Percentiles rank a stretch among this genome's conserved stretches.
phyloP scores from a whole-genome alignment of 2,113 vertebrate species.

The Pelobates fuscus region DNA sequence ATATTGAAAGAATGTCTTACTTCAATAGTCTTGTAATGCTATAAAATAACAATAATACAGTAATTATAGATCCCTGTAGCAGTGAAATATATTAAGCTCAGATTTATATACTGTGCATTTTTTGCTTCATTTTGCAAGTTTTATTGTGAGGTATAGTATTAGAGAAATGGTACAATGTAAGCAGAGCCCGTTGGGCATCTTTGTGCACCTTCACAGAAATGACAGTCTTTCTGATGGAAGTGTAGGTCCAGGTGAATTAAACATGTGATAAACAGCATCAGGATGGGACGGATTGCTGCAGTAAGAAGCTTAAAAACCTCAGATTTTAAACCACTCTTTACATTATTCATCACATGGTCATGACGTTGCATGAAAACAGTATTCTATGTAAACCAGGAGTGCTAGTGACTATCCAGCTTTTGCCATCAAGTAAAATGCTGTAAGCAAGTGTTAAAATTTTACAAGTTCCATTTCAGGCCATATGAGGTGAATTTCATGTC shows the following conservation, averaged over 20 bases:
- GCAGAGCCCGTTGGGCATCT: not conserved
- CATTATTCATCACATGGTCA: constrained; percentile 28
- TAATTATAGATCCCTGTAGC: too few species aligned
- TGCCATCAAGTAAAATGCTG: constrained; percentile 13
- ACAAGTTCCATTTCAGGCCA: constrained; percentile 28
- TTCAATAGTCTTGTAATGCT: too few species aligned
- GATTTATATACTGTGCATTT: too few species aligned
- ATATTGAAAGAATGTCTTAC: too few species aligned
- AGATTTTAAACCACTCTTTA: constrained; percentile 13
- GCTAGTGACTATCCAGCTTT: not conserved
- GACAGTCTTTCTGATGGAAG: not conserved
- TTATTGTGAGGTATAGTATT: too few species aligned
- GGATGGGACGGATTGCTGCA: not conserved
- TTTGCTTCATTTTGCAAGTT: too few species aligned
- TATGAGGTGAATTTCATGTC: constrained; percentile 37
- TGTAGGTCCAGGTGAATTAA: not conserved
- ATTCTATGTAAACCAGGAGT: constrained; percentile 6
- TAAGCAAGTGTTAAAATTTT: constrained; percentile 22
- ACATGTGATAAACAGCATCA: constrained; percentile 5
- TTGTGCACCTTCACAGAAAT: not conserved
- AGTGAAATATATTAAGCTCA: too few species aligned
- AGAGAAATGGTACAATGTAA: not conserved
- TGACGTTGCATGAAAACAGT: not conserved
- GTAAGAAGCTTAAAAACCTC: constrained; percentile 20
- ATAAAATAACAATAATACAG: too few species aligned